Conservation (phyloP, 2,888 invertebrate species). For the Panzeria rudis region DNA sequence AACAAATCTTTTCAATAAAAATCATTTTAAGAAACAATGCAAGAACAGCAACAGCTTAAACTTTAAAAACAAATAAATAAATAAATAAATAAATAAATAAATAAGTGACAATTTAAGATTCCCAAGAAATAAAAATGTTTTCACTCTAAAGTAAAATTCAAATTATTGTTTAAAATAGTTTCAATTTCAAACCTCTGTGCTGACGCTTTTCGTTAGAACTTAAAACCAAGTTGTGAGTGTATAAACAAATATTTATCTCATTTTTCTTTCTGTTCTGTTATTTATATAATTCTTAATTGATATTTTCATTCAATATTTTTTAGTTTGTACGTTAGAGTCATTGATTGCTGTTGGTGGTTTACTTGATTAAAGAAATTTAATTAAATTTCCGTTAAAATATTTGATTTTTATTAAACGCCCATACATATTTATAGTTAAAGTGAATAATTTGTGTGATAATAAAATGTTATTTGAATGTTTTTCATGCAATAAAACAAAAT, state of each 20-base stretch:
- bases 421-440: not conserved
- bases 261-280: slow-evolving; percentile 27
- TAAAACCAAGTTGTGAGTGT: slow-evolving; percentile 14
- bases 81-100: not conserved
- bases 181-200: slow-evolving; percentile 1
- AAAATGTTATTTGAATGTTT: not conserved
- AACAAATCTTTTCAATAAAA: slow-evolving; percentile 10
- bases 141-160: not conserved
- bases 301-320: slow-evolving; percentile 44
- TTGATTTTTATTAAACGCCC: not conserved
- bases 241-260: slow-evolving; percentile 1
- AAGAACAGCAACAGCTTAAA: not conserved
- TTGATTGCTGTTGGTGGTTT: slow-evolving; percentile 31
- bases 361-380: not conserved
- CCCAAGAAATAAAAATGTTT: not conserved
- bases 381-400: slow-evolving; percentile 14
- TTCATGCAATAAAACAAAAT: not conserved
- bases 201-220: slow-evolving; percentile 11
- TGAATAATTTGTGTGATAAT: not conserved
- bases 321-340: slow-evolving; percentile 48
- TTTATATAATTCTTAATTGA: slow-evolving; percentile 50
- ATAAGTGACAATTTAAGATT: not conserved
- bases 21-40: slow-evolving; percentile 6
- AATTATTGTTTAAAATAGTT: slow-evolving; percentile 18
- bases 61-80: not conserved